Evolutionary conservation across 2,113 vertebrate genomes (phyloP), one percentile per base, ranked within the genome.

Genomic region (Oreochromis tanganicae): DNA sequence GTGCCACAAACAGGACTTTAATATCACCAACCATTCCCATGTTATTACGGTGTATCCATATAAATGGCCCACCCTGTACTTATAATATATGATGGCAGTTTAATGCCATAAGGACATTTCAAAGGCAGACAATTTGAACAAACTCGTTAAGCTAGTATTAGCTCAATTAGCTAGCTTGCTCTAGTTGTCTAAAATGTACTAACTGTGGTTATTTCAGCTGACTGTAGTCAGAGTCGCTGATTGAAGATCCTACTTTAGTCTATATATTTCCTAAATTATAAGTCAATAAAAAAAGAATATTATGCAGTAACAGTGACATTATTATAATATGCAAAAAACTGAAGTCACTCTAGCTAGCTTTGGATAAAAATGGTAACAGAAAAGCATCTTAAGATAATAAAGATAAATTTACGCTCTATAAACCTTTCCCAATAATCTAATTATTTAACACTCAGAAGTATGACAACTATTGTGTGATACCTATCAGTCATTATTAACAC

Each of bases 21-120:
- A 24, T 24, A 24, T 24, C 24, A 24, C 24, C 24, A 24, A 24
- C 24, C 3, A 24, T 24, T 24, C 24, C 24, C 24, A 24, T 24
- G 24, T 24, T 24, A 24, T 3, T 24, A 24, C 24, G 24, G 24
- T 24, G 24, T 24, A 24, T 24, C 24, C 24, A 24, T 24, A 24
- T 24, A 24, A 24, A 24, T 24, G 24, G 24, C 24, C 24, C 24
- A 24, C 24, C 24, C 24, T 24, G 24, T 24, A 24, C 24, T 50
- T 66, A 21, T 36, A 16, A 16, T 36, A n/a, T n/a, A n/a, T n/a
- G n/a, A 82, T 66, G 1, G 6, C 21, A 48, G n/a, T n/a, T 17
- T 48, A 75, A 48, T 0, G 9, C 41, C 24, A 9, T 17, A 7
- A 48, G 0, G 1, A 4, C 24, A 75, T 48, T 0, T 48, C 43